Evolutionary conservation across 2,888 invertebrate genomes (phyloP), one percentile per base, ranked within the genome.

Genomic region (Malthinus seriepunctatus): DNA sequence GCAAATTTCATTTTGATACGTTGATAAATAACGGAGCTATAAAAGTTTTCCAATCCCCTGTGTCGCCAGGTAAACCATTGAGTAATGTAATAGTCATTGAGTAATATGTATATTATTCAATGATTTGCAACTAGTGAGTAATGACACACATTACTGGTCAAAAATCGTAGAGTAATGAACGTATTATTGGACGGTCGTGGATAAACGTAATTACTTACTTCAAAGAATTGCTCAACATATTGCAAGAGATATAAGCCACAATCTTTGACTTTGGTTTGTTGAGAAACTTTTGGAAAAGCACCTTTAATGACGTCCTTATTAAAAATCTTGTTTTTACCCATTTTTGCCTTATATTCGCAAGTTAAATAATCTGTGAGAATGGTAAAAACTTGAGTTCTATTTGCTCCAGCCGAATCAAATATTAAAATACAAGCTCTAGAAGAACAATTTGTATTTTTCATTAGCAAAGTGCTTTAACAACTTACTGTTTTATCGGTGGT

Each of bases 191-290:
- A n/a, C n/a, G n/a, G n/a, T n/a, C n/a, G n/a, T n/a, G n/a, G n/a
- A n/a, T n/a, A n/a, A n/a, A 2, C 1, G n/a, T 15, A 8, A 15
- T n/a, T 2, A 23, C 23, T 74, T 77, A 91, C 93, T 83, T 88
- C 86, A 78, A 97, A 96, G 81, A 99, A 97, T 60, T 91, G 91
- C 80, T 99, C 97, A 4, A 95, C 95, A 82, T 97, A 99, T 77
- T 98, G 96, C 52, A 99, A 81, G 58, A 98, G 83, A 79, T 92
- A 99, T 9, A 98, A 82, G 0, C 99, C 99, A 80, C 99, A 99
- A 78, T 99, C 99, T 37, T 92, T 93, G 75, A 90, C 95, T 81
- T 99, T 99, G 66, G 89, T 92, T 80, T 99, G 99, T 76, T 97
- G 96, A n/a, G 98, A 98, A 64, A 95, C 93, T 81, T 91, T 92